Conservation (phyloP, 1,140 invertebrate species). For the Phocides pigmalion region DNA sequence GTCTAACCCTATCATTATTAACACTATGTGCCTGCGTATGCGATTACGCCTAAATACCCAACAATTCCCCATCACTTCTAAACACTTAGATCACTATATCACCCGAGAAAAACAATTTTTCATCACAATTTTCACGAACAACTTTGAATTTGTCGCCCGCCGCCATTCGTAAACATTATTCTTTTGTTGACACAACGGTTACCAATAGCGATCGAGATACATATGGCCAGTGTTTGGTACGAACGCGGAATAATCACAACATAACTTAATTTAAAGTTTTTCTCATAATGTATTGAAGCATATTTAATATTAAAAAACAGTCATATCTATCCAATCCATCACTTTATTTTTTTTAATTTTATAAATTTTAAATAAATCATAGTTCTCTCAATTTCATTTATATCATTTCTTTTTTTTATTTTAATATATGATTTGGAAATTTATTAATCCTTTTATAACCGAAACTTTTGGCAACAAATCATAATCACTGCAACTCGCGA, state of each 20-base stretch:
- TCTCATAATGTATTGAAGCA: no score
- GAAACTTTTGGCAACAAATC: no score
- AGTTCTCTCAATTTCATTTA: no score
- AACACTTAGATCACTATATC: constrained; percentile 42
- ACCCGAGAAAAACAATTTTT: constrained; percentile 45
- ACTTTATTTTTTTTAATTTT: no score
- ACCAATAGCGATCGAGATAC: constrained; percentile 69
- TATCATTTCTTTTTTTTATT: no score
- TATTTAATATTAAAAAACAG: no score
- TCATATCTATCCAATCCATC: no score
- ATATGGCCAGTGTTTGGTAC: constrained; percentile 65
- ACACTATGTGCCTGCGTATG: constrained; percentile 86
- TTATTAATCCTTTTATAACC: no score
- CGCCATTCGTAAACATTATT: constrained; percentile 74
- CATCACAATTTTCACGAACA: constrained; percentile 49
- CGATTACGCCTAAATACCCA: constrained; percentile 56
- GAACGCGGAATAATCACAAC: neutral
- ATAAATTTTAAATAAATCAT: no score
- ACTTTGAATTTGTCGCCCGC: constrained; percentile 70
- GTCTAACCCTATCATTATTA: constrained; percentile 93
- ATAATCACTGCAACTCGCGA: no score
- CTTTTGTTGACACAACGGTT: constrained; percentile 79
- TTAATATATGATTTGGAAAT: no score
- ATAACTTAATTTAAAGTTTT: no score
- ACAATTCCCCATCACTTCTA: constrained; percentile 73